Percentiles rank a stretch among this genome's conserved stretches.
Evolutionary conservation across 2,113 vertebrate species (phyloP).

Genomic region (Panthera uncia): DNA sequence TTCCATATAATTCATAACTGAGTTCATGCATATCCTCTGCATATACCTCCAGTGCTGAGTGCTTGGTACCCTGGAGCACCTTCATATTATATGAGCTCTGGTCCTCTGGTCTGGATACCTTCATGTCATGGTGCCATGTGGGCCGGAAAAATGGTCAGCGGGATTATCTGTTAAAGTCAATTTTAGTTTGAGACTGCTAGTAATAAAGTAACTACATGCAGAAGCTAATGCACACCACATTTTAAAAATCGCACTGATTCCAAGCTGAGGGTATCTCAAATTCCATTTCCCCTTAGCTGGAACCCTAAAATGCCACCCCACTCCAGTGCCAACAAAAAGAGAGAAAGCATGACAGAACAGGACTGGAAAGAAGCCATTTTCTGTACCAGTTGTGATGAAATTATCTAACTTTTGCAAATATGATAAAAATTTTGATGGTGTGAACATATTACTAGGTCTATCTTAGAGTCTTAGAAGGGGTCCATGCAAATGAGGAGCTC

Average conservation of each 20-base stretch:
- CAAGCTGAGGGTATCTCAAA: background rate
- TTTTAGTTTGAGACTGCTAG: background rate
- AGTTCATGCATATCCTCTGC: background rate
- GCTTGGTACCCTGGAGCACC: background rate
- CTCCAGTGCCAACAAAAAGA: background rate
- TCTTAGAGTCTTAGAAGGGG: background rate
- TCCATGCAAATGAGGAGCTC: background rate
- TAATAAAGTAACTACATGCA: background rate
- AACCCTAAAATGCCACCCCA: background rate
- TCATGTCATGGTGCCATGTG: background rate
- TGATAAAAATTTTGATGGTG: background rate
- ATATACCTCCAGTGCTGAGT: background rate
- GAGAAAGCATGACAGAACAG: background rate
- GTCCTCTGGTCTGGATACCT: background rate
- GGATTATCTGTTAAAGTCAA: background rate
- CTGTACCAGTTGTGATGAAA: background rate
- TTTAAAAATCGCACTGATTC: background rate
- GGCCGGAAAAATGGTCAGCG: background rate
- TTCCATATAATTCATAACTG: background rate
- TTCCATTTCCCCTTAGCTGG: background rate
- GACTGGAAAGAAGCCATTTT: background rate
- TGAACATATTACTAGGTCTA: background rate
- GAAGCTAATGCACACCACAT: background rate
- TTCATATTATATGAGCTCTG: background rate
- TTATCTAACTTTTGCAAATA: background rate